Percentiles rank a stretch among this genome's conserved stretches.
Conservation (phyloP, 1,140 invertebrate species). For the Phymorhynchus buccinoides region DNA sequence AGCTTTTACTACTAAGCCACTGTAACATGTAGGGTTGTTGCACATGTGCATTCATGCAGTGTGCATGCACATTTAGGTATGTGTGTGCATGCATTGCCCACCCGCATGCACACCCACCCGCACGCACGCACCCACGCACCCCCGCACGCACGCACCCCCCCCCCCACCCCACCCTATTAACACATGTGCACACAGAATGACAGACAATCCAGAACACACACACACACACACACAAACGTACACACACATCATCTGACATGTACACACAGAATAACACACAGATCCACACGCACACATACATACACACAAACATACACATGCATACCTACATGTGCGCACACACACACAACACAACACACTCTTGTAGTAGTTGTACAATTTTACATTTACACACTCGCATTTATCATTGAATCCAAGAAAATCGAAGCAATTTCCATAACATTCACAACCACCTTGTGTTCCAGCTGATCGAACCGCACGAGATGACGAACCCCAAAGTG, state of each 20-base stretch:
- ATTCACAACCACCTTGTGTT: constrained; percentile 51
- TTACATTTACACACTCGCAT: background rate
- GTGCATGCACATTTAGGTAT: background rate
- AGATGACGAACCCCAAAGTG: constrained; percentile 93
- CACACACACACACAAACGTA: background rate
- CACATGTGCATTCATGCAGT: background rate
- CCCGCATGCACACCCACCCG: background rate
- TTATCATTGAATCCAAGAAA: no score
- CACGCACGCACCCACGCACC: background rate
- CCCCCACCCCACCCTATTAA: no score
- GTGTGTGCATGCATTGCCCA: background rate
- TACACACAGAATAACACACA: background rate
- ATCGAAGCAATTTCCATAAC: no score
- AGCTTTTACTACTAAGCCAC: no score
- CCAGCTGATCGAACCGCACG: constrained; percentile 91
- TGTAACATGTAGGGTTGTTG: no score
- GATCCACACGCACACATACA: no score
- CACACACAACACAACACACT: background rate
- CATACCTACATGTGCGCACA: background rate
- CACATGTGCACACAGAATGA: background rate
- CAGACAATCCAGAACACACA: background rate
- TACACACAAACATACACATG: background rate
- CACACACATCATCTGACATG: background rate
- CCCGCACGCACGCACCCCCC: no score
- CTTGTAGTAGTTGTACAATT: no score